Base-by-base conservation (phyloP, 2,888 invertebrate species). In the Hylaea fasciaria region DNA sequence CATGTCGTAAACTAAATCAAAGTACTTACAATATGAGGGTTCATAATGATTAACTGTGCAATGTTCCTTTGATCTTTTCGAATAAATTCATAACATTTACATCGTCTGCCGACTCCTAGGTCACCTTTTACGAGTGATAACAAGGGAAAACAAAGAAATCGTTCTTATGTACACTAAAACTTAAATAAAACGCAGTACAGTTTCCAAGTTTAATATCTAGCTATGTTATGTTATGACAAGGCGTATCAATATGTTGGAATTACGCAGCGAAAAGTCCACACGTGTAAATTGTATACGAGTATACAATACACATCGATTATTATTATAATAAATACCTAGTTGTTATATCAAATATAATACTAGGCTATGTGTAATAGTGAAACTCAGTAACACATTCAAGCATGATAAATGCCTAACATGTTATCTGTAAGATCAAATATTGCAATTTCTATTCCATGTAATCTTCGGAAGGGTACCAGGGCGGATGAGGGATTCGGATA, bases 111-210 rank as follows among this genome's bases (percentile, higher is more conserved):
- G 57, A 39, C 56, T 35, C 55, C 22, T 4, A 51, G 50, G 57
- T 57, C 57, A 51, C 57, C 49, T 57, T 45, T 40, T 51, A 46
- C 45, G 28, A 40, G 22, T 28, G 50, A 57, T 40, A 57, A 16
- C 32, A 12, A 47, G 13, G 43, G 28, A 16, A 47, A 39, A 39
- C 28, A 45, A 44, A 47, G 13, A 35, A 35, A 9, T 8, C 16
- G 7, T 14, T 17, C 16, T 2, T 32, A 11, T 11, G 14, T 37
- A 35, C 28, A 32, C 9, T 32, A 28, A 29, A 41, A 32, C 39
- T 49, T 49, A 44, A 59, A 59, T 59, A 39, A 43, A 39, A 54
- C 53, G 28, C 54, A 45, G 32, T 54, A 45, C 22, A 17, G 13
- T 44, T 17, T 11, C 40, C 8, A 47, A 22, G 37, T 51, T 51